Percentiles rank a stretch among this genome's conserved stretches.
These are phyloP conservation scores for Solen grandis DNA, from an alignment of 1,140 invertebrate genomes.

Conservation along the genomic window DNA sequence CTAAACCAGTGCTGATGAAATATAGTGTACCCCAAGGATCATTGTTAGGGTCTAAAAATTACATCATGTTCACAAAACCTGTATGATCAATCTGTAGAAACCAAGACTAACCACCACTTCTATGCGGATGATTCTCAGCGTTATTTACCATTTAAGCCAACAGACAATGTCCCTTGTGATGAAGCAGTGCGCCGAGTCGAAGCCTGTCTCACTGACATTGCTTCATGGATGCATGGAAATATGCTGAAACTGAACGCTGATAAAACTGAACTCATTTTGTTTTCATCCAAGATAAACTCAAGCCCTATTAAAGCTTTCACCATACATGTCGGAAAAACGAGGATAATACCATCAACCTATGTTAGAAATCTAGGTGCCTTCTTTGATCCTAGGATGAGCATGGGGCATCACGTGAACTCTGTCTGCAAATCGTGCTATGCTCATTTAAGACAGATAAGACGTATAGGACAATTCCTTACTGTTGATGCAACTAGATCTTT, in stretches of 20 bases:
- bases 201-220: conserved; percentile 4
- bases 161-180: background rate
- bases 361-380: background rate
- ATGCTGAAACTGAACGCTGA: conserved; percentile 18
- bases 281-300: background rate
- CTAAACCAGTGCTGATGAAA: conserved; percentile 3
- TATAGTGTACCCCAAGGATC: conserved; percentile 1
- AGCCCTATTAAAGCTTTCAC: background rate
- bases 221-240: conserved; percentile 5
- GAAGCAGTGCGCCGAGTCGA: background rate
- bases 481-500: too few relatives aligned
- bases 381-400: background rate
- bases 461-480: conserved; percentile 8
- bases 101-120: background rate
- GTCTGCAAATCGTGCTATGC: too few relatives aligned
- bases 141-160: conserved; percentile 25
- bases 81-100: background rate
- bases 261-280: conserved; percentile 26
- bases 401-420: too few relatives aligned
- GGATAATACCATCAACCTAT: background rate
- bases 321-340: background rate
- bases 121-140: conserved; percentile 7
- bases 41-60: background rate
- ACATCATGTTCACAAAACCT: conserved; percentile 9
- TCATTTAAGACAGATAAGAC: background rate